Conservation (phyloP, 2,888 invertebrate genomes). For the Pristionchus fissidentatus region DNA sequence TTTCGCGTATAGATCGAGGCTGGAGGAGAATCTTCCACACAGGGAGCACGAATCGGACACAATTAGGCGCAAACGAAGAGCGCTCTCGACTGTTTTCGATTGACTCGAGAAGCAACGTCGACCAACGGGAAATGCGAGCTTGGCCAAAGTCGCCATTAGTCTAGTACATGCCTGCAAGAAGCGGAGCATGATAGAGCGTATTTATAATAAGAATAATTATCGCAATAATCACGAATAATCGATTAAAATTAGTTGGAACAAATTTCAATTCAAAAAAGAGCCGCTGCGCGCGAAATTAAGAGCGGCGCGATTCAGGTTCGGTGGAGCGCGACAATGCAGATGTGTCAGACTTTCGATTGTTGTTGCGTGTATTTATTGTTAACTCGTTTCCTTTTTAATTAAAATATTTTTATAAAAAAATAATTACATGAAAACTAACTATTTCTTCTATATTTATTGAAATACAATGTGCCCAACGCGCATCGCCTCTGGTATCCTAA, state of each 20-base stretch:
- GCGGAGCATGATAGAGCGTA: not conserved
- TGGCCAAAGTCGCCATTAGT: not conserved
- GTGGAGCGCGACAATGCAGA: no score
- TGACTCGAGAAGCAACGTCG: not conserved
- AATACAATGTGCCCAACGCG: no score
- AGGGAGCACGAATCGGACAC: slow-evolving; percentile 52
- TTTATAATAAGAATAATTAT: not conserved
- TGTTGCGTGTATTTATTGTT: no score
- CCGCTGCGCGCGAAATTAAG: no score
- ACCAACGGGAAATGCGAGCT: not conserved
- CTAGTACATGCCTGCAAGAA: not conserved
- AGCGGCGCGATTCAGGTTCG: no score
- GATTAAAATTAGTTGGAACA: not conserved
- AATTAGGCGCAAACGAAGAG: slow-evolving; percentile 43
- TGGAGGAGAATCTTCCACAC: slow-evolving; percentile 51
- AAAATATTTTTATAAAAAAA: no score
- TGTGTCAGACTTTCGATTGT: no score
- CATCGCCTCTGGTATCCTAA: no score
- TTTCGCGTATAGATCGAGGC: slow-evolving; percentile 45
- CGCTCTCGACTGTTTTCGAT: not conserved
- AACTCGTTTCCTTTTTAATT: no score
- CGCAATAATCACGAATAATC: not conserved
- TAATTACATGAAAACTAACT: no score
- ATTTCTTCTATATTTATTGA: no score
- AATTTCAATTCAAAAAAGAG: slow-evolving; percentile 7